Base-by-base conservation (phyloP, 1,140 invertebrate genomes). In the Sycophila sp. region DNA sequence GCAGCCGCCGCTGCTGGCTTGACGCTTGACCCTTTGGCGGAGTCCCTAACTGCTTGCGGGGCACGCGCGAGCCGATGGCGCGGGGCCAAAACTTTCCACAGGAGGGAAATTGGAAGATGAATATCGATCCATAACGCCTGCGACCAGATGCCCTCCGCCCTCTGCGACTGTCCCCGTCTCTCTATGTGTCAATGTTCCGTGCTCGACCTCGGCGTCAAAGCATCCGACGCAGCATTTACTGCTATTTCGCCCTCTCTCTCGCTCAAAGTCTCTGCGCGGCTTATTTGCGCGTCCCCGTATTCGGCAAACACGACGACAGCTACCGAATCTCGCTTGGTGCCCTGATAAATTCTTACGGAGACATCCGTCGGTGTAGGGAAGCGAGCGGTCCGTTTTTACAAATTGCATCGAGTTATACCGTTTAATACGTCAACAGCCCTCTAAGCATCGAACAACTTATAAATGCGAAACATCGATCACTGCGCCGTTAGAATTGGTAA, bases 101-200 rank as follows among this genome's bases (percentile, higher is more conserved):
- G 15, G 19, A 36, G 78, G 76, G 76, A 83, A 81, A 84, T 80
- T 78, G 77, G 77, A 80, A 84, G 80, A 79, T 80, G 79, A 79
- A 81, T 81, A 84, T 83, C 80, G 77, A 76, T 71, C 74, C 71
- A 71, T 71, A 76, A 69, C 49, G 59, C 36, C 28, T 17, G 58
- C 15, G 13, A 45, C 30, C 13, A 49, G 72, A n/a, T 70, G 40
- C 40, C 10, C 7, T 22, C 17, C 42, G 71, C 4, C 42, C 42
- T 22, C 8, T 19, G n/a, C n/a, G n/a, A n/a, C n/a, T n/a, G 11
- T 42, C 26, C 3, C 24, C n/a, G n/a, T n/a, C 53, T 28, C 38
- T 8, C 3, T 30, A 13, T 66, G 47, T 83, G 80, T 82, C 80
- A 78, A 76, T 78, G 73, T 77, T 73, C 65, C 53, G 30, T 17